These are phyloP conservation scores for Coelogynopora nodosa DNA, from an alignment of 2,888 invertebrate species.

Conservation along the genomic window DNA sequence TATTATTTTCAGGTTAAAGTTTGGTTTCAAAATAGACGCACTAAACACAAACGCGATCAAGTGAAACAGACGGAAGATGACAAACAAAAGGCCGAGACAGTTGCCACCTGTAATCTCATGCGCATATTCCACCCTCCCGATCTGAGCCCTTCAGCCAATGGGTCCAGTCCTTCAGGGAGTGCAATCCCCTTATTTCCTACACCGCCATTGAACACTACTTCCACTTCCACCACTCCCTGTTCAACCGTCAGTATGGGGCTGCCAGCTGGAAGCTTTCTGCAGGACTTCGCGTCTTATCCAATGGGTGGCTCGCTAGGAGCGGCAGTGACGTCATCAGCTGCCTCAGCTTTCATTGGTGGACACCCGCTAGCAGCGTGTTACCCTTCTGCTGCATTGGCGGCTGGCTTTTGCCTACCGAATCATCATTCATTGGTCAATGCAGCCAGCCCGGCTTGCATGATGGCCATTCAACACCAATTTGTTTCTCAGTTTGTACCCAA, in stretches of 20 bases:
- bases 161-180: not conserved
- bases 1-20: slow-evolving; percentile 34
- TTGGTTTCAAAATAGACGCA: slow-evolving; percentile 39
- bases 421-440: not conserved
- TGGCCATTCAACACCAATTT: not conserved
- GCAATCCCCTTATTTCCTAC: not conserved
- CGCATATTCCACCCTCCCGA: not conserved
- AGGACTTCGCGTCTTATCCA: not conserved
- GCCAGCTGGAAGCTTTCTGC: not conserved
- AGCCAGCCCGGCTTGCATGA: not conserved
- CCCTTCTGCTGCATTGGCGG: not conserved
- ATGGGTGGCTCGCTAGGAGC: not conserved
- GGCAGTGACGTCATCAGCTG: not conserved
- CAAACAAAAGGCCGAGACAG: not conserved
- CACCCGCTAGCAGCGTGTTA: not conserved
- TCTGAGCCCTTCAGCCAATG: not conserved
- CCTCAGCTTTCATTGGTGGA: not conserved
- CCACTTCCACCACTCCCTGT: not conserved
- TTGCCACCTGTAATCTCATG: not conserved
- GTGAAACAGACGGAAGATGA: not conserved
- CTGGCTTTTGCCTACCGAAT: not conserved
- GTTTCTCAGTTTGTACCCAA: not conserved
- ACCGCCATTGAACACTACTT: not conserved
- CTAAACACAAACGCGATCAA: slow-evolving; percentile 37
- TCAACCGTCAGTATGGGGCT: no score